Base-by-base conservation (phyloP, 2,888 invertebrate genomes). In the Criorhina ranunculi region DNA sequence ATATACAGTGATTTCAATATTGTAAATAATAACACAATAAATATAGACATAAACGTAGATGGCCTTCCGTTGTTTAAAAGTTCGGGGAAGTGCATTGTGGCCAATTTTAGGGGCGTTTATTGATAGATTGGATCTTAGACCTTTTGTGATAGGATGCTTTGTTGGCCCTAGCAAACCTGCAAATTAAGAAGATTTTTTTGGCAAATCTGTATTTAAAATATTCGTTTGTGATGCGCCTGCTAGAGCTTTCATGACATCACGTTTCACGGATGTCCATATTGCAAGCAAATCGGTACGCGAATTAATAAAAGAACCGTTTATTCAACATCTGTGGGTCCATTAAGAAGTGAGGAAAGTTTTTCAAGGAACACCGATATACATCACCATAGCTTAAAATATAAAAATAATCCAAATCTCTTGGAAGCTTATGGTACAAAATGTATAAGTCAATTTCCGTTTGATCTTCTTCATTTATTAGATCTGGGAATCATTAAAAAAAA, bases 41-140 rank as follows among this genome's bases (percentile, higher is more conserved):
- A 55, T 55, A 35, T 64, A n/a, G 66, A 72, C 40, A 40, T 72
- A n/a, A 60, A 67, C 35, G 42, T 73, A 51, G 67, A 80, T 49
- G 64, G 81, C 9, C 59, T 59, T 33, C 75, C 69, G 31, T 29
- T 64, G 17, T 73, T 59, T 57, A 53, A 49, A 40, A 67, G 67
- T 42, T 57, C 70, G 5, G 29, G 15, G n/a, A 72, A n/a, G 9
- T 46, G 17, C 33, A 11, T 12, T 64, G 29, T 70, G 72, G 78
- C 64, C 64, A 55, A 79, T 72, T 35, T 46, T 72, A 12, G 64
- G 57, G 15, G 37, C 42, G 15, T 35, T 49, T 35, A 9, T 49
- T 29, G 40, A 70, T 29, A 33, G 17, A 46, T 29, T 33, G 0
- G 40, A 62, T 24, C 57, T 51, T 64, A 33, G 33, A 15, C 46